Evolutionary conservation across 2,113 vertebrate species (phyloP).

Genomic region (Gnathonemus longibarbis): DNA sequence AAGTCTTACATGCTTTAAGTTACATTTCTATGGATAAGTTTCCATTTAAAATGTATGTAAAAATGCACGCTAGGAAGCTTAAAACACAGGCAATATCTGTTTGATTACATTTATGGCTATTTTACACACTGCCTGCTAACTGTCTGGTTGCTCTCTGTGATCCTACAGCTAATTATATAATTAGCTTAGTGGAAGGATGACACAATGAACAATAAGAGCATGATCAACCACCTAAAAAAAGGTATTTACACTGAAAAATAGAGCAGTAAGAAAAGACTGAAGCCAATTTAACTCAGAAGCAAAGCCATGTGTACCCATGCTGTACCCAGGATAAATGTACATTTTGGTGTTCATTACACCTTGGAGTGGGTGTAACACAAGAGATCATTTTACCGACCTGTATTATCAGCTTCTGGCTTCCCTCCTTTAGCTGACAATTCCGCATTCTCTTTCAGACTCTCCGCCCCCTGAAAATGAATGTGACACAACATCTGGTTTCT

Average conservation of each 20-base stretch:
- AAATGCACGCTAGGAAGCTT: not conserved
- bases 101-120: not conserved
- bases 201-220: not conserved
- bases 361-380: not conserved
- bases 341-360: not conserved
- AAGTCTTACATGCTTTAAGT: not conserved
- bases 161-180: not conserved
- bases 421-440: slow-evolving; percentile 12
- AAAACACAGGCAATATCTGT: not conserved
- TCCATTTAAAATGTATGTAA: not conserved
- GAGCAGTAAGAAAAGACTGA: not conserved
- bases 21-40: not conserved
- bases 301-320: not conserved
- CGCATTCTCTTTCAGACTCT: slow-evolving; percentile 10
- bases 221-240: not conserved
- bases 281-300: not conserved
- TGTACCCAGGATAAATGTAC: not conserved
- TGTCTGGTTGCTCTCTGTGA: not conserved
- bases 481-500: not conserved
- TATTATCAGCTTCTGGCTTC: not conserved
- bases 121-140: not conserved
- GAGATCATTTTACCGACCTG: slow-evolving; percentile 13
- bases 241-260: not conserved
- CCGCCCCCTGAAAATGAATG: slow-evolving; percentile 14
- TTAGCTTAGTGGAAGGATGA: not conserved